A percentile compares a stretch with the other conserved stretches of the same genome.
These are phyloP conservation scores for Eptesicus fuscus DNA, from an alignment of 2,113 vertebrate species.

Conservation along the genomic window DNA sequence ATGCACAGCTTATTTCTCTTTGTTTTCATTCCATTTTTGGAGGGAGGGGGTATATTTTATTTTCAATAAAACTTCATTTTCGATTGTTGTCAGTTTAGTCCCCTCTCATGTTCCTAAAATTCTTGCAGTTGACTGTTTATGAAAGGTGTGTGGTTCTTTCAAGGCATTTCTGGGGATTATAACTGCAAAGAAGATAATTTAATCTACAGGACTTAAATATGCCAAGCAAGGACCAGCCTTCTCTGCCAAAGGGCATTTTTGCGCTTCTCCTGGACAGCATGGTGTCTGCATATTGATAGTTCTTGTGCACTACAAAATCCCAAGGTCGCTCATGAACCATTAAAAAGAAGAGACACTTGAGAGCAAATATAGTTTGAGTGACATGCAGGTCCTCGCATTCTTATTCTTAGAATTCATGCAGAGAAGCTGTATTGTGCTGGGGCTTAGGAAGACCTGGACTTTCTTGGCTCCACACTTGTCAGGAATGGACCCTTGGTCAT, in stretches of 20 bases:
- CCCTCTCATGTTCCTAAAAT: not conserved
- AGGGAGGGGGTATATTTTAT: not conserved
- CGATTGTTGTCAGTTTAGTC: not conserved
- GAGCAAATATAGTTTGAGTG: not conserved
- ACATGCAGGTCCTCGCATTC: fast-evolving
- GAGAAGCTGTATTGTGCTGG: not conserved
- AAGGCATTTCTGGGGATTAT: not conserved
- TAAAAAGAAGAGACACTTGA: not conserved
- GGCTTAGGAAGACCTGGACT: not conserved
- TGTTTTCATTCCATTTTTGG: not conserved
- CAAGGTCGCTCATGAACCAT: not conserved
- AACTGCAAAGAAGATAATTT: not conserved
- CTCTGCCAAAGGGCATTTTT: fast-evolving
- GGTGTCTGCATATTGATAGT: not conserved
- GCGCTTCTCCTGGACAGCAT: fast-evolving
- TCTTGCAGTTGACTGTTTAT: not conserved
- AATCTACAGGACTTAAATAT: not conserved
- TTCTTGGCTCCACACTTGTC: not conserved
- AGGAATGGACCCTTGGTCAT: not conserved
- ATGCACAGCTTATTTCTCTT: not conserved
- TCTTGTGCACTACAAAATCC: fast-evolving
- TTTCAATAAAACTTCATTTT: not conserved
- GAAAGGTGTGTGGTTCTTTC: not conserved
- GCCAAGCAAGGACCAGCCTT: not conserved
- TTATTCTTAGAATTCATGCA: not conserved